Base-by-base conservation (phyloP, 1,140 invertebrate genomes). In the Panonychus citri region DNA sequence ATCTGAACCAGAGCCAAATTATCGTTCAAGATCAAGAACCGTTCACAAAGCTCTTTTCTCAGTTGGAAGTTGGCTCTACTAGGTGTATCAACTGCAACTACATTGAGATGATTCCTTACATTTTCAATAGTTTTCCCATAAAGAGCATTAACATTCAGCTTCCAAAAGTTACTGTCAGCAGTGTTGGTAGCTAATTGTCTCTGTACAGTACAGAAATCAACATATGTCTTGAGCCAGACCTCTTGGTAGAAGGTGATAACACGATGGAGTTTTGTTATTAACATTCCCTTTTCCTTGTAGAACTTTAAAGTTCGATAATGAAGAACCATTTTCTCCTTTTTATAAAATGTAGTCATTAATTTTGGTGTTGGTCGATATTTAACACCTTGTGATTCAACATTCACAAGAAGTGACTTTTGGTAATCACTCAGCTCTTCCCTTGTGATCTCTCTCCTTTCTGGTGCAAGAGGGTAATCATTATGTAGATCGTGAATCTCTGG, bases 291-390 rank as follows among this genome's bases (percentile, higher is more conserved):
- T 52, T 65, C 51, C 24, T 74, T n/a, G 59, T 66, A 71, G 63
- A 72, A 70, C 65, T 74, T 64, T 37, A 75, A 66, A 63, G 68
- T 71, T 57, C 61, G 55, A 64, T 73, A 73, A 64, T 75, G 74
- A 40, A 75, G 66, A 43, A 70, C 61, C 66, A 74, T 75, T 28
- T 69, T 70, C 56, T 62, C 59, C 24, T 58, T 61, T 46, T 57
- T 25, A 12, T 40, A 3, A 24, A 61, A 55, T 55, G 39, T 57
- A 1, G 37, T 40, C 17, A 49, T 10, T 25, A 62, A 30, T 57
- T 57, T 62, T 43, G 12, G 25, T 26, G n/a, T 17, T 37, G 49
- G n/a, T 12, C 4, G 7, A 43, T 43, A 17, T 43, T 43, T 43
- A 43, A 12, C 4, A 5, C 17, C 42, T 17, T 12, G 7, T 17